A percentile compares a stretch with the other conserved stretches of the same genome.
These are phyloP conservation scores for Bothrops jararaca DNA, from an alignment of 2,113 vertebrate species.

Conservation along the genomic window DNA sequence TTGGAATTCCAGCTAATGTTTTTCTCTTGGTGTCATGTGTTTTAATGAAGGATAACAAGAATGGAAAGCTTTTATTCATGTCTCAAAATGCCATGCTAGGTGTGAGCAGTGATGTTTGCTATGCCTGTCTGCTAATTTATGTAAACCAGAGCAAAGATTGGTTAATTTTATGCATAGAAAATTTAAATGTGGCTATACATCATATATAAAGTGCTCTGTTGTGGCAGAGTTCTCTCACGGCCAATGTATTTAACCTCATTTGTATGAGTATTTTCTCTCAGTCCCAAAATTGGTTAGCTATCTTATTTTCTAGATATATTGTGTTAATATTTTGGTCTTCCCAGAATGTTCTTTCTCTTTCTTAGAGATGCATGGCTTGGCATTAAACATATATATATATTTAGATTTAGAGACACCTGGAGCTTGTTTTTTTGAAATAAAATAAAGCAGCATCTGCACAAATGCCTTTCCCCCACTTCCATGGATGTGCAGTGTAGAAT, in stretches of 20 bases:
- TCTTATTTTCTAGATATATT: background rate
- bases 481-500: background rate
- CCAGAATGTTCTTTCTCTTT: background rate
- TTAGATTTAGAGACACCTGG: background rate
- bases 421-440: background rate
- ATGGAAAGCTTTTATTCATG: background rate
- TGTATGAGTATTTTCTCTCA: background rate
- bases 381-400: background rate
- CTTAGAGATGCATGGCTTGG: background rate
- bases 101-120: background rate
- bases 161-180: background rate
- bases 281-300: background rate
- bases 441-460: background rate
- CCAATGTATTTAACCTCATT: background rate
- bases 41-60: background rate
- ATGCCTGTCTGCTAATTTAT: background rate
- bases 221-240: background rate
- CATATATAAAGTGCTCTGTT: background rate
- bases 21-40: background rate
- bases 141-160: background rate
- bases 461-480: background rate
- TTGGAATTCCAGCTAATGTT: background rate
- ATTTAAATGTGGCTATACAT: background rate
- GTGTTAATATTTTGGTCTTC: background rate
- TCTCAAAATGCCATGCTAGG: background rate